Evolutionary conservation across 2,113 vertebrate genomes (phyloP), one percentile per base, ranked within the genome.

Genomic region (Acanthochromis polyacanthus): DNA sequence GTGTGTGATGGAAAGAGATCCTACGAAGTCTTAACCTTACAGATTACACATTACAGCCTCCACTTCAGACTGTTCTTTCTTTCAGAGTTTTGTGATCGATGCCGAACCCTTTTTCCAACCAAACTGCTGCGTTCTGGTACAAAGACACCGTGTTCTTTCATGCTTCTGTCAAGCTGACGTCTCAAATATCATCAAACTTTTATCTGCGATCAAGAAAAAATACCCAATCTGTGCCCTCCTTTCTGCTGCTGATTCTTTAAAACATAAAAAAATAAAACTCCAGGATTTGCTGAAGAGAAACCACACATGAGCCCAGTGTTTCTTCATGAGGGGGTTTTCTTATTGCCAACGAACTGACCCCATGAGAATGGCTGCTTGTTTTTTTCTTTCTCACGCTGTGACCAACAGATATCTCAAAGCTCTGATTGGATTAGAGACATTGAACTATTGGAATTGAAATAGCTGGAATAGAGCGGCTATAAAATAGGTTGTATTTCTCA

Each of bases 401-500:
- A 72, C 82, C 79, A 55, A 36, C 32, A 59, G 61, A 78, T 72
- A 75, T 71, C 83, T 86, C 45, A 79, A 48, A 84, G 82, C 84
- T 71, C 71, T 67, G 75, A 84, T 67, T 79, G 90, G 88, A 88
- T 88, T 86, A 80, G 72, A 73, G 68, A 77, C 67, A 78, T 55
- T 75, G 84, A 84, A 78, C 75, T 65, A 68, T 71, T 84, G 71
- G 77, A 88, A 77, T 66, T 61, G 75, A 83, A 85, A 83, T 82
- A 45, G 72, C 75, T 67, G 62, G 55, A 74, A 90, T 72, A 58
- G 62, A 85, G 80, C 60, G n/a, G 73, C 69, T 65, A 71, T 65
- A 76, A 78, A 89, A 81, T 61, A 6, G 86, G 74, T 84, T 86
- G 68, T 72, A 81, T 85, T 88, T 88, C 90, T 91, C 78, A 72